Evolutionary conservation across 2,113 vertebrate genomes (phyloP), one percentile per base, ranked within the genome.

Genomic region (Leptobrachium ailaonicum): DNA sequence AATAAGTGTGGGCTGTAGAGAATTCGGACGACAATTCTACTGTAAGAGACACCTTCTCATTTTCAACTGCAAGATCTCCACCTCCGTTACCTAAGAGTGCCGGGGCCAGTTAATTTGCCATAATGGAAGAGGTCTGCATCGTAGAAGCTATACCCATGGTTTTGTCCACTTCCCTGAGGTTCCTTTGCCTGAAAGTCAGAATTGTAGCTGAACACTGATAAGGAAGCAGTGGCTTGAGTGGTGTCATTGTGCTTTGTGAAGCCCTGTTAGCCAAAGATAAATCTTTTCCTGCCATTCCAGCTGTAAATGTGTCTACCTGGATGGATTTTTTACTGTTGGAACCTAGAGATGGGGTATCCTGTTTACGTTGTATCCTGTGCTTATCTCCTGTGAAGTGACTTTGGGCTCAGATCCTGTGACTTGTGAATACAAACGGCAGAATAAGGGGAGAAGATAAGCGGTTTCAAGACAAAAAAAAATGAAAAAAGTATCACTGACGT

Each of bases 351-450:
- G 32, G 10, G 66, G 67, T 77, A 77, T 56, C 73, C 58, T 73
- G 68, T 79, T 79, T 79, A 50, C 50, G n/a, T 76, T 50, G 66
- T 68, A 73, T 77, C 60, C 69, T 68, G 70, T 73, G 13, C 44
- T 82, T 82, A 70, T 77, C 77, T 77, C 69, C 32, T 44, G 45
- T 20, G 71, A 68, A 79, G 81, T 83, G 86, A 83, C 85, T 84
- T 83, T 4, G 0, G 74, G 84, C 62, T 6, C 10, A 66, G 80
- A 79, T 76, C 76, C 74, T 2, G 0, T 69, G 85, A 79, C 0
- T 6, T 62, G 58, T 0, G 3, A 82, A 77, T 0, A 50, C 69
- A 64, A 79, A 71, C 43, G 76, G 70, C 50, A 73, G 76, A 79
- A 11, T 76, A 50, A 78, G 76, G 20, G 54, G 64, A 82, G 71